phyloP scores from a whole-genome alignment of 2,113 vertebrate genomes.

The Brienomyrus longianalis region DNA sequence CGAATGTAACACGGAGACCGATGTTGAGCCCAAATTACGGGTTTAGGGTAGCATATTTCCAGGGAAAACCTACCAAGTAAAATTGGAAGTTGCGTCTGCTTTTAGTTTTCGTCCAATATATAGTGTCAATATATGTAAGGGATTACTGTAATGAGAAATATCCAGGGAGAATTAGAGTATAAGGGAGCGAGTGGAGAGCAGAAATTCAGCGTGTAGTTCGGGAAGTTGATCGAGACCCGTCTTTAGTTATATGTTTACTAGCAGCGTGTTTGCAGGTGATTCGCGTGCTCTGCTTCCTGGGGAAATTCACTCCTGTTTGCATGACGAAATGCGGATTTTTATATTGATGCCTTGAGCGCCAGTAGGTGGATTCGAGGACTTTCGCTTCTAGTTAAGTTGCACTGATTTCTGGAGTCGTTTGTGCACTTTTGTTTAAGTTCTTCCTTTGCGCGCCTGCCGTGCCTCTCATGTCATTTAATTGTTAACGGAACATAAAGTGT shows the following conservation, averaged over 20 bases:
- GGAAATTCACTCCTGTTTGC: background rate
- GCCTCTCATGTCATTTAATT: background rate
- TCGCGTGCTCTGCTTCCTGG: background rate
- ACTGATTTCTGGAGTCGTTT: background rate
- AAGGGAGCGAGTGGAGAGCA: background rate
- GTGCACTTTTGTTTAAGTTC: background rate
- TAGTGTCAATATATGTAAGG: background rate
- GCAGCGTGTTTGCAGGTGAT: background rate
- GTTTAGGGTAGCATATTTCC: constrained; percentile 27
- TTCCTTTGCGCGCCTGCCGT: background rate
- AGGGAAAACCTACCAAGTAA: background rate
- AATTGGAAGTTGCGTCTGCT: background rate
- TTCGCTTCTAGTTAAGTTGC: background rate
- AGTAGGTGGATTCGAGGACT: background rate
- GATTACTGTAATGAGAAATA: background rate
- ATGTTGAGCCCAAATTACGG: background rate
- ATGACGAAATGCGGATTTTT: background rate
- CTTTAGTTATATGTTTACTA: background rate
- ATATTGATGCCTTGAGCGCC: background rate
- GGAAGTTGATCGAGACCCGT: background rate
- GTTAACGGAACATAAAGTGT: background rate
- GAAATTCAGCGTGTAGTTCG: background rate
- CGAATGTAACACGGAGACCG: background rate
- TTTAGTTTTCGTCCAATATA: background rate
- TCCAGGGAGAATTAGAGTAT: background rate